Conservation (phyloP, 2,888 invertebrate species). For the Coleophora flavipennella region DNA sequence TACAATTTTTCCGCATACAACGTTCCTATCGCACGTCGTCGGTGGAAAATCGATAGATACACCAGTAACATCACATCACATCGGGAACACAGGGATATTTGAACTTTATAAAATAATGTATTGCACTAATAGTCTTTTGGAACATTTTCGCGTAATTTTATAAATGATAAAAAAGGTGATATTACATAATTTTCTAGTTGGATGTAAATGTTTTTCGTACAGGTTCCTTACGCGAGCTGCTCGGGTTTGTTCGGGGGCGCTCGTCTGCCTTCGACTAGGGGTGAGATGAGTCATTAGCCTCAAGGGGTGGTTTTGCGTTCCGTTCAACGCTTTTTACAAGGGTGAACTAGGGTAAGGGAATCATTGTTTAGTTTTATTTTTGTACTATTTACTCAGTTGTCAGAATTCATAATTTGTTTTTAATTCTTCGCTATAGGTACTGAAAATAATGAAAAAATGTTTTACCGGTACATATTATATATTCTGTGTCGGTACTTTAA, state of each 20-base stretch:
- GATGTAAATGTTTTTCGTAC: conserved; percentile 51
- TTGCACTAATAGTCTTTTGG: not conserved
- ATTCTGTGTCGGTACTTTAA: no score
- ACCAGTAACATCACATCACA: conserved; percentile 23
- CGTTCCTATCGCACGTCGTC: conserved; percentile 50
- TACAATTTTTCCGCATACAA: conserved; percentile 44
- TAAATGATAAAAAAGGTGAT: conserved; percentile 28
- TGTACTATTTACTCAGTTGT: not conserved
- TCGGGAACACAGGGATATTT: no score
- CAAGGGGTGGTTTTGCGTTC: conserved; percentile 54
- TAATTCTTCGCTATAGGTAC: no score
- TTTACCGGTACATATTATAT: no score
- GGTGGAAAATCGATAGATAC: conserved; percentile 59
- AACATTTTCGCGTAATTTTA: conserved; percentile 21
- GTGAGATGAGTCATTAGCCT: conserved; percentile 52
- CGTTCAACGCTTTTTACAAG: conserved; percentile 29
- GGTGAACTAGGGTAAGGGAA: conserved; percentile 1
- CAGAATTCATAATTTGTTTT: not conserved
- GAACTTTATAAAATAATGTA: no score
- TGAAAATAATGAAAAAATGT: no score
- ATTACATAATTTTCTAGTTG: conserved; percentile 56
- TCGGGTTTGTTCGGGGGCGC: conserved; percentile 35
- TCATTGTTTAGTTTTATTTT: conserved; percentile 6
- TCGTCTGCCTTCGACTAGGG: conserved; percentile 39
- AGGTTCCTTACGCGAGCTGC: conserved; percentile 31